phyloP scores from a whole-genome alignment of 2,888 invertebrate species.

The Erynnis tages region DNA sequence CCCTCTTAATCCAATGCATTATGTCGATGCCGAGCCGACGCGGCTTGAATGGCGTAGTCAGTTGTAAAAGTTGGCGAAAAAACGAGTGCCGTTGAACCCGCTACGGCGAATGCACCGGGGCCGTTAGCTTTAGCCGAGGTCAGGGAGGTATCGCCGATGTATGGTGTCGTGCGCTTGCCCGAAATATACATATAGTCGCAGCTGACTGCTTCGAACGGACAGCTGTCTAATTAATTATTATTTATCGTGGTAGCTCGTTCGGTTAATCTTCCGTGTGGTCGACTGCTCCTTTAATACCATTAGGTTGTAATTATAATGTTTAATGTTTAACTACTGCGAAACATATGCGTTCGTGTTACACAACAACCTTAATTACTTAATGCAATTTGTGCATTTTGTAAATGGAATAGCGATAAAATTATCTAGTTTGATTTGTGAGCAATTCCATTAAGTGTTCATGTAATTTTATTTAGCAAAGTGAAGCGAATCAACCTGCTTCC shows the following conservation, averaged over 20 bases:
- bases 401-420: not conserved
- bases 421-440: not conserved
- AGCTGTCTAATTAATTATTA: constrained; percentile 32
- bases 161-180: constrained; percentile 39
- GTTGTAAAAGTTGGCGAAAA: constrained; percentile 61
- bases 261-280: no score
- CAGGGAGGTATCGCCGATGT: constrained; percentile 52
- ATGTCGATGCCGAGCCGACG: constrained; percentile 29
- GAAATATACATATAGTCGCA: constrained; percentile 48
- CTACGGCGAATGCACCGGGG: constrained; percentile 59
- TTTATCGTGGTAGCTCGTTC: no score
- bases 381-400: constrained; percentile 2
- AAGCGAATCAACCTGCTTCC: not conserved
- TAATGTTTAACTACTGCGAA: no score
- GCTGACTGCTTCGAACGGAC: constrained; percentile 38
- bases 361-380: not conserved
- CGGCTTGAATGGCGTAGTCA: constrained; percentile 49
- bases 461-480: constrained; percentile 8
- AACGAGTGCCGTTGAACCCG: constrained; percentile 68
- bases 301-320: no score
- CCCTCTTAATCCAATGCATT: constrained; percentile 34
- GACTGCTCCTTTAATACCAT: no score
- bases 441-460: constrained; percentile 5
- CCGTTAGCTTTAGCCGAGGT: constrained; percentile 74
- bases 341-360: no score